Percentiles rank a stretch among this genome's conserved stretches.
phyloP scores from a whole-genome alignment of 2,113 vertebrate genomes.

The Pteronura brasiliensis region DNA sequence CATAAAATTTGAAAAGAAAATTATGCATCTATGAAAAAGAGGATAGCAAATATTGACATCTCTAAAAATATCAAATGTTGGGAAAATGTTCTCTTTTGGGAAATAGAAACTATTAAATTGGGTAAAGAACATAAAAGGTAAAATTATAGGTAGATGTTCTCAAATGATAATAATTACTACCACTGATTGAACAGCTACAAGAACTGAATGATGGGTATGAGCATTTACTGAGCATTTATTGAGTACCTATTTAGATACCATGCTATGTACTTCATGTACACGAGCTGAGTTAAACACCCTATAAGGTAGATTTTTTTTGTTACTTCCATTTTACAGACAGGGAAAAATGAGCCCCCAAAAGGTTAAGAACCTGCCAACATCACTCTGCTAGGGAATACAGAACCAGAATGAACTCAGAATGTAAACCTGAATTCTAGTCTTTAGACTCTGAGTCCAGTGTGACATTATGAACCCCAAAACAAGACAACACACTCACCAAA shows the following conservation, averaged over 20 bases:
- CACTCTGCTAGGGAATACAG: background rate
- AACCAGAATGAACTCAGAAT: background rate
- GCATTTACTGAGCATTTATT: background rate
- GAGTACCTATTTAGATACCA: background rate
- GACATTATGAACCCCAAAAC: background rate
- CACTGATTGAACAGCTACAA: background rate
- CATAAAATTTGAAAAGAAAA: too few species aligned
- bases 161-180: background rate
- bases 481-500: background rate
- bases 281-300: background rate
- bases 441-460: background rate
- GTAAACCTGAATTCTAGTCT: background rate
- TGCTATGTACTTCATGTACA: background rate
- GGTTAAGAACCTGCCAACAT: background rate
- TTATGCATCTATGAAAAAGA: too few species aligned
- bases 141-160: background rate
- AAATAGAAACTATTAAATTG: conserved; percentile 30
- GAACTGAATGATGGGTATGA: background rate
- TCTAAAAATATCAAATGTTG: too few species aligned
- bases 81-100: too few species aligned
- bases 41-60: too few species aligned
- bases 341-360: background rate
- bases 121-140: conserved; percentile 57
- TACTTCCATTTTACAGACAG: background rate
- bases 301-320: background rate